Percentiles rank a stretch among this genome's conserved stretches.
Conservation (phyloP, 2,797 vertebrate species). For the Heteromormyrus szaboi region DNA sequence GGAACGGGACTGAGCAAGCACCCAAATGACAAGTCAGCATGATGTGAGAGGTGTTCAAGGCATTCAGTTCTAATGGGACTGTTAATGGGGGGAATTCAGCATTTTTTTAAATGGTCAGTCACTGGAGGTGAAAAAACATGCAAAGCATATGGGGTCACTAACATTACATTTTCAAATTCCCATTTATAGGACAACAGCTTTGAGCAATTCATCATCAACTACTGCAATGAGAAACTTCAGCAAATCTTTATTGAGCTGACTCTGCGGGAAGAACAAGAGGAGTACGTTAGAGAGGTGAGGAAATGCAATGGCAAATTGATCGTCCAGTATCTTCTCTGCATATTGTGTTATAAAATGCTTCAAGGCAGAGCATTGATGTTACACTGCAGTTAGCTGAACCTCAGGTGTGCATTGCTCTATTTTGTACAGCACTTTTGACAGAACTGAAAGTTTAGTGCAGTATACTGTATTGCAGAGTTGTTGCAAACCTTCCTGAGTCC, state of each 20-base stretch:
- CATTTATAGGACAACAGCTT: conserved; percentile 90
- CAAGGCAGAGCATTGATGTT: neutral
- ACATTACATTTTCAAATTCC: conserved; percentile 9
- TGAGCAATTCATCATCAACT: conserved; percentile 99
- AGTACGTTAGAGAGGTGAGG: conserved; percentile 87
- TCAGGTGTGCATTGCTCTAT: neutral
- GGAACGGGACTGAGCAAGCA: neutral
- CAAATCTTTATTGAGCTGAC: conserved; percentile 99
- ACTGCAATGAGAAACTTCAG: conserved; percentile 97
- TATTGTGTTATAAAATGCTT: neutral
- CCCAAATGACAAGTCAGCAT: neutral
- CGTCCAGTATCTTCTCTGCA: neutral
- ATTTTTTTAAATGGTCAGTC: neutral
- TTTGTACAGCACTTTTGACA: neutral
- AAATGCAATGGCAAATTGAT: neutral
- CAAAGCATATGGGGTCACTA: conserved; percentile 3
- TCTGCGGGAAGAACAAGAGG: conserved; percentile 93
- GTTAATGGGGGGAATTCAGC: neutral
- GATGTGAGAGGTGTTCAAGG: neutral
- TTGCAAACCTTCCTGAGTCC: neutral
- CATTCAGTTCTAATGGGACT: neutral
- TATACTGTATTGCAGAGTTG: neutral
- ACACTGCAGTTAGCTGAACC: neutral
- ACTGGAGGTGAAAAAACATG: neutral
- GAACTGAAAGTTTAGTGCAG: neutral